Conservation (phyloP, 2,797 vertebrate species). For the Fistularia tabacaria region DNA sequence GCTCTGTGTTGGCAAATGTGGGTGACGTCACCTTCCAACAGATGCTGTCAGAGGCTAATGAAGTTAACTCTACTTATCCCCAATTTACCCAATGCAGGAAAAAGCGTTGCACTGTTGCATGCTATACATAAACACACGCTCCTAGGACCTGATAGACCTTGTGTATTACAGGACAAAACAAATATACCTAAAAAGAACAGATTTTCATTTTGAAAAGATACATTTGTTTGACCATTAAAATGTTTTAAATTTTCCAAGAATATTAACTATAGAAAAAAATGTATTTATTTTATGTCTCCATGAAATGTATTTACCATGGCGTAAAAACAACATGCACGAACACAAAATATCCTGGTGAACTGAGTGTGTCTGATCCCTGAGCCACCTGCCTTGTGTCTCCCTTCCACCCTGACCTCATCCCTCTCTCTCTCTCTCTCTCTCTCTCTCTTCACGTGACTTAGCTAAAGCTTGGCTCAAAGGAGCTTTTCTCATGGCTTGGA, state of each 20-base stretch:
- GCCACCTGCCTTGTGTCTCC: slow-evolving; percentile 44
- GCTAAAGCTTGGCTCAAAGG: slow-evolving; percentile 57
- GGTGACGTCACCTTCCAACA: slow-evolving; percentile 44
- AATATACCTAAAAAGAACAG: too few relatives aligned
- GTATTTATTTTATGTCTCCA: too few relatives aligned
- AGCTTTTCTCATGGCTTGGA: slow-evolving; percentile 56
- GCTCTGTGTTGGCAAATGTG: slow-evolving; percentile 6
- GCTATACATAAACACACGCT: neutral
- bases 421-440: slow-evolving; percentile 16
- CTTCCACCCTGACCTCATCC: slow-evolving; percentile 33
- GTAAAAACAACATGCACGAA: too few relatives aligned
- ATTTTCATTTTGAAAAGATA: too few relatives aligned
- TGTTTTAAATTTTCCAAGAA: too few relatives aligned
- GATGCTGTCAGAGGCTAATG: slow-evolving; percentile 51
- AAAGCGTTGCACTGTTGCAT: slow-evolving; percentile 2
- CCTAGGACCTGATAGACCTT: neutral
- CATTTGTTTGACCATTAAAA: too few relatives aligned
- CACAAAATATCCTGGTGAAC: neutral
- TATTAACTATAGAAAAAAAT: neutral
- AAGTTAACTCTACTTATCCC: slow-evolving; percentile 55
- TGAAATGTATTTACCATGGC: too few relatives aligned
- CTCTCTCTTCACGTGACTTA: slow-evolving; percentile 52
- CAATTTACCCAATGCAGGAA: slow-evolving; percentile 10
- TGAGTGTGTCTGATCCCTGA: slow-evolving; percentile 22
- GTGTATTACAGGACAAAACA: too few relatives aligned